phyloP scores from a whole-genome alignment of 2,888 invertebrate genomes.

The Melanotus villosus region DNA sequence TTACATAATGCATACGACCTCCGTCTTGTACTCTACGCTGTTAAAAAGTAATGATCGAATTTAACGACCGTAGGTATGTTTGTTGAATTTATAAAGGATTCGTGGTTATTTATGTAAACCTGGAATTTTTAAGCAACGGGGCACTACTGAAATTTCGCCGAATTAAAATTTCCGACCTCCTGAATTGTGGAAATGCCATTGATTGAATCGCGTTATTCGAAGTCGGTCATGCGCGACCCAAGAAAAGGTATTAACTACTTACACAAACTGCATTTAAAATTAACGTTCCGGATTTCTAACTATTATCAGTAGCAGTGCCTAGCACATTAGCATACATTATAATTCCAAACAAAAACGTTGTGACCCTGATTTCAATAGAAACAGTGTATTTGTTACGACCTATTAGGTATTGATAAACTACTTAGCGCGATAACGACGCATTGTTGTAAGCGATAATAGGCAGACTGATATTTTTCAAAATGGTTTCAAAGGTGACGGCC shows the following conservation, averaged over 20 bases:
- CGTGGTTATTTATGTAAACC: too few species aligned
- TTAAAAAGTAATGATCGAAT: constrained; percentile 2
- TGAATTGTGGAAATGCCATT: background rate
- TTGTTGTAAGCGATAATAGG: constrained; percentile 21
- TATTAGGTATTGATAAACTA: constrained; percentile 29
- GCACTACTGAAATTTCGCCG: background rate
- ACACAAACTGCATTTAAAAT: background rate
- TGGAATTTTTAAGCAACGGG: too few species aligned
- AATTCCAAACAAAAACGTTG: constrained; percentile 43
- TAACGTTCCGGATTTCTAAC: constrained; percentile 6
- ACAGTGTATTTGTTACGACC: constrained; percentile 25
- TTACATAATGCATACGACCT: constrained; percentile 34
- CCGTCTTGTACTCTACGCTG: constrained; percentile 8
- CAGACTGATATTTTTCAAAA: constrained; percentile 22
- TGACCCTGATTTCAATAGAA: constrained; percentile 48
- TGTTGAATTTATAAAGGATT: too few species aligned
- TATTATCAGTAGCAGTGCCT: background rate
- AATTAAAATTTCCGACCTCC: too few species aligned
- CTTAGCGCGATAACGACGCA: constrained; percentile 34
- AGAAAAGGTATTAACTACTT: background rate
- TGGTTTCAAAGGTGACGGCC: constrained; percentile 29
- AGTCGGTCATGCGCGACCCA: constrained; percentile 21
- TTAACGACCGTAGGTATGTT: background rate
- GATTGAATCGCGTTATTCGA: background rate
- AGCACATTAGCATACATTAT: constrained; percentile 44